Percentiles rank a stretch among this genome's conserved stretches.
Conservation (phyloP, 2,888 invertebrate species). For the Candidula unifasciata region DNA sequence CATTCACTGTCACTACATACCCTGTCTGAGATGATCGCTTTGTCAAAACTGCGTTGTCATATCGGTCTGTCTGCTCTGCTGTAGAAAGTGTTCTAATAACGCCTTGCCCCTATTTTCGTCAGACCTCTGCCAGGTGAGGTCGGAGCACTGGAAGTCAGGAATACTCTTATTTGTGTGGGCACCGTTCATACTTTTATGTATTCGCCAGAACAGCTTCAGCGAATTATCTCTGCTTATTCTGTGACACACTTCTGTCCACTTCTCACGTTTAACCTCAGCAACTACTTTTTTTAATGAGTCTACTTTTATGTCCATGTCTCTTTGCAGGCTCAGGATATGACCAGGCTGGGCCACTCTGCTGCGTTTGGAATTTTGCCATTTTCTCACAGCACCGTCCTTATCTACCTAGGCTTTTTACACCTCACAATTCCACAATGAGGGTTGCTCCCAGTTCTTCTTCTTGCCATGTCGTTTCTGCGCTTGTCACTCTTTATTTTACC, state of each 20-base stretch:
- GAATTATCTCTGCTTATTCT: background rate
- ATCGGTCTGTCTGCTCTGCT: background rate
- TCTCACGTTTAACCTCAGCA: background rate
- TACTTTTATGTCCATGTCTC: background rate
- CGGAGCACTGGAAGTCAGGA: background rate
- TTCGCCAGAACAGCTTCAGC: background rate
- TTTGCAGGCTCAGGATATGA: background rate
- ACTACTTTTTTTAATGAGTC: background rate
- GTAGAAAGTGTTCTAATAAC: background rate
- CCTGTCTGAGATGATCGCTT: background rate
- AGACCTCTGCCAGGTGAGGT: background rate
- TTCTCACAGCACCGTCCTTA: background rate
- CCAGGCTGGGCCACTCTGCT: background rate
- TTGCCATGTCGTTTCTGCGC: background rate
- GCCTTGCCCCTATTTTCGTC: background rate
- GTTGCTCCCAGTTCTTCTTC: background rate
- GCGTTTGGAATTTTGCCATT: background rate
- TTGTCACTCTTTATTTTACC: constrained; percentile 5
- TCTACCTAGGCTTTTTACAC: background rate
- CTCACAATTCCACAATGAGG: background rate
- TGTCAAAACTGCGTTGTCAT: background rate
- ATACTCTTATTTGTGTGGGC: background rate
- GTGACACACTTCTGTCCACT: background rate
- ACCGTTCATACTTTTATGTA: background rate
- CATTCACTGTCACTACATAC: background rate